Evolutionary conservation across 2,797 vertebrate genomes (phyloP).

Genomic region (Halcyon leucocephala): DNA sequence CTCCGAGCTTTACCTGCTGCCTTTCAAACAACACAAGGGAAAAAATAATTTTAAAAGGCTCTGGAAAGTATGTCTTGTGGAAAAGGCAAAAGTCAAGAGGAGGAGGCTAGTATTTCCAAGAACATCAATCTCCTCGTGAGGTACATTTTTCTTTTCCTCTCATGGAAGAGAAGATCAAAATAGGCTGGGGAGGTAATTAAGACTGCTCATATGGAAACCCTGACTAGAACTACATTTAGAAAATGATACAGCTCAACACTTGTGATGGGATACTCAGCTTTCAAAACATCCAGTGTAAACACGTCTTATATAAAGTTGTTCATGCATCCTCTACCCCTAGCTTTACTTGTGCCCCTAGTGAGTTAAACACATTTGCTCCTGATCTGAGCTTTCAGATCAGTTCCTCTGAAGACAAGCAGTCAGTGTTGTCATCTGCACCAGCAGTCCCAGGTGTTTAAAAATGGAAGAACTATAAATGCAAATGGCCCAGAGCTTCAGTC

Average conservation of each 20-base stretch:
- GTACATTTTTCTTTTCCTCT: not conserved
- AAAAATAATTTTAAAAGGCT: not conserved
- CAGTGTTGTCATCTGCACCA: not conserved
- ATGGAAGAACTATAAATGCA: not conserved
- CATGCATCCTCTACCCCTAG: not conserved
- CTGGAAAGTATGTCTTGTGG: not conserved
- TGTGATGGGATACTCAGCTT: not conserved
- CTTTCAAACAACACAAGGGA: conserved; percentile 7
- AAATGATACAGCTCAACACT: not conserved
- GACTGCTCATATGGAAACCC: not conserved
- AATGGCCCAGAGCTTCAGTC: not conserved
- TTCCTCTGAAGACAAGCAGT: not conserved
- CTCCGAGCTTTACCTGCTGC: conserved; percentile 6
- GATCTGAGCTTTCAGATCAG: not conserved
- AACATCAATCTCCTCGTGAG: not conserved
- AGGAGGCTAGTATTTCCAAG: not conserved
- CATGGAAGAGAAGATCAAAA: not conserved
- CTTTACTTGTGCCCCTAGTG: not conserved
- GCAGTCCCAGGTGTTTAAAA: not conserved
- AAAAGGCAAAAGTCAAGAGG: conserved; percentile 2
- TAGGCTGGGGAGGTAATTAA: not conserved
- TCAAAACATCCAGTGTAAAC: not conserved
- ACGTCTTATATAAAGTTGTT: not conserved
- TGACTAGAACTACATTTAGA: not conserved
- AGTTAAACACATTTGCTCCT: not conserved